phyloP scores from a whole-genome alignment of 1,140 invertebrate species.

The Drosophila guanche region DNA sequence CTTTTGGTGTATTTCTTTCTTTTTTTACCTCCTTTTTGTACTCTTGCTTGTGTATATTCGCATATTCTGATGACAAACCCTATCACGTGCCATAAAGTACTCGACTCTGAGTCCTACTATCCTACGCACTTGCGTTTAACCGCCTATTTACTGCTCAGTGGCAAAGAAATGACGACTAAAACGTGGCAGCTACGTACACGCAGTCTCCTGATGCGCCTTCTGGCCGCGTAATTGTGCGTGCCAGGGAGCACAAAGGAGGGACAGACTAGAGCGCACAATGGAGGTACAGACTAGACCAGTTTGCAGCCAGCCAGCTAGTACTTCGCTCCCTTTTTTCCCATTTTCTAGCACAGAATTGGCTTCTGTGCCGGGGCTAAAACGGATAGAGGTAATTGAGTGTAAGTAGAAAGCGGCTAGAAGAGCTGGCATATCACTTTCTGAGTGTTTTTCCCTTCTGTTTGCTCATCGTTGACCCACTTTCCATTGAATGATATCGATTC shows the following conservation, averaged over 20 bases:
- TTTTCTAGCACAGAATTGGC: slow-evolving; percentile 17
- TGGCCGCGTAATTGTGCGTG: slow-evolving; percentile 54
- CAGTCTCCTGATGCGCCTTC: slow-evolving; percentile 24
- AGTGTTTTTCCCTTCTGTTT: too few species aligned
- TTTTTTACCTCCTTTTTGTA: too few species aligned
- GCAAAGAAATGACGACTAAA: neutral
- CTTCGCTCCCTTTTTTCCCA: neutral
- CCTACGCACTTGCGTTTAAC: slow-evolving; percentile 6
- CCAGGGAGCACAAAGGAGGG: slow-evolving; percentile 34
- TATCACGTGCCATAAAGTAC: slow-evolving; percentile 5
- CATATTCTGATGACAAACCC: neutral
- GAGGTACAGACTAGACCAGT: slow-evolving; percentile 15
- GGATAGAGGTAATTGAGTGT: slow-evolving; percentile 49
- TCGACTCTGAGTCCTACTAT: slow-evolving; percentile 2
- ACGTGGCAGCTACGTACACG: slow-evolving; percentile 11
- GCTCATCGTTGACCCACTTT: too few species aligned
- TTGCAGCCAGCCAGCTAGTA: neutral
- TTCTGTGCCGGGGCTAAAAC: slow-evolving; percentile 2
- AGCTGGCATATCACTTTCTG: slow-evolving; percentile 5
- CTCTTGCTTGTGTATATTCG: too few species aligned
- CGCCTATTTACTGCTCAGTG: slow-evolving; percentile 3
- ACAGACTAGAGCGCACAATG: slow-evolving; percentile 20
- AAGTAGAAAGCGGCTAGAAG: slow-evolving; percentile 36
- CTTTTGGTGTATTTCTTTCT: too few species aligned
- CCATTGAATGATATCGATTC: too few species aligned